Evolutionary conservation across 2,888 invertebrate species (phyloP).

Genomic region (Hedya salicella): DNA sequence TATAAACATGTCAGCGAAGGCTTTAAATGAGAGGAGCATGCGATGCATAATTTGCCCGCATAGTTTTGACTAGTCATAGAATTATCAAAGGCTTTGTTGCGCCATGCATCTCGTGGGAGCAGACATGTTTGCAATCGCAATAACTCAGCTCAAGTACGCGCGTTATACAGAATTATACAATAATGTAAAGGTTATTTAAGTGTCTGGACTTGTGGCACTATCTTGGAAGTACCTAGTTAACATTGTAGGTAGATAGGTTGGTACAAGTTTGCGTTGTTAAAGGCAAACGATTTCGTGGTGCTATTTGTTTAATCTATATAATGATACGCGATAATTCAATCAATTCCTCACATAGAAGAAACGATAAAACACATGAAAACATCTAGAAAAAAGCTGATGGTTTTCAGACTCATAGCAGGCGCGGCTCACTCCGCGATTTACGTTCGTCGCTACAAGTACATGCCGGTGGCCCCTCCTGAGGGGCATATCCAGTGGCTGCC

Average conservation of each 20-base stretch:
- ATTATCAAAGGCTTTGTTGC: conserved; percentile 48
- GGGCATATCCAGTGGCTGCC: too few species aligned
- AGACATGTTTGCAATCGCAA: conserved; percentile 35
- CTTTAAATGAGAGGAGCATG: conserved; percentile 69
- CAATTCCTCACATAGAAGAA: too few species aligned
- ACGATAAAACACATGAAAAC: too few species aligned
- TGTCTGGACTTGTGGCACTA: not conserved
- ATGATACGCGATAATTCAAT: too few species aligned
- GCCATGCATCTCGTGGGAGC: conserved; percentile 35
- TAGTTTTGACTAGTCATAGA: conserved; percentile 61
- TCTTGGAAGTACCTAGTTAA: not conserved
- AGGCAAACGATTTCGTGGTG: not conserved
- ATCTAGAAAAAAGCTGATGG: too few species aligned
- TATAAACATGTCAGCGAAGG: conserved; percentile 75
- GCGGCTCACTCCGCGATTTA: too few species aligned
- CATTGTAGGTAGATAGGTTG: not conserved
- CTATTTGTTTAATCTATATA: too few species aligned
- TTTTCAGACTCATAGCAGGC: too few species aligned
- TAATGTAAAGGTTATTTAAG: conserved; percentile 9
- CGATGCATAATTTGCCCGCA: conserved; percentile 73
- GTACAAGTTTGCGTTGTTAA: not conserved
- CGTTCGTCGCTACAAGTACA: too few species aligned
- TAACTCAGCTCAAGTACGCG: conserved; percentile 22
- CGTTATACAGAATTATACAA: conserved; percentile 29
- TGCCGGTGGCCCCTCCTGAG: too few species aligned